phyloP scores from a whole-genome alignment of 1,140 invertebrate genomes.

The Micrasema minimum region DNA sequence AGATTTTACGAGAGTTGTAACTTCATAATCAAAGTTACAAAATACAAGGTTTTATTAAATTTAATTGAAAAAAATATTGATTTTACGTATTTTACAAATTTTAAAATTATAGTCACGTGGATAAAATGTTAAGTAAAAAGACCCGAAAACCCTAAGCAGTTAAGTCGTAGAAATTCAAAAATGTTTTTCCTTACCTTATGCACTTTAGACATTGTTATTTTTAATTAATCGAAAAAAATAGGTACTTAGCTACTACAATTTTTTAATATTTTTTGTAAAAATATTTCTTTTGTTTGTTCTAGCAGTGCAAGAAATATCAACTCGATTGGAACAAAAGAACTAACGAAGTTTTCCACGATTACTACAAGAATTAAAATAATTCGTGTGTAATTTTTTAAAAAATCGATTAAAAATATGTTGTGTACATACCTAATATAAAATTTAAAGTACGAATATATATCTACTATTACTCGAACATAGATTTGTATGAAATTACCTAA shows the following conservation, averaged over 20 bases:
- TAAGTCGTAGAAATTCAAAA: background rate
- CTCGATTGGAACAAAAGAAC: constrained; percentile 41
- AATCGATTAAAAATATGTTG: no score
- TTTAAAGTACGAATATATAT: no score
- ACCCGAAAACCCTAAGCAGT: background rate
- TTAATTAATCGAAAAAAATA: no score
- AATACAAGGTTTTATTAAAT: no score
- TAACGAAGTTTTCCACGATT: constrained; percentile 38
- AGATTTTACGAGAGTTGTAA: no score
- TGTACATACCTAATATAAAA: no score
- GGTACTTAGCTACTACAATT: background rate
- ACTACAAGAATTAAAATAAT: constrained; percentile 14
- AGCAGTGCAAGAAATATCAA: constrained; percentile 37
- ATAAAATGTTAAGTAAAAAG: background rate
- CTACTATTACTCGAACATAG: no score
- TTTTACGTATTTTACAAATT: background rate
- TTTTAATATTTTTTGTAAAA: background rate
- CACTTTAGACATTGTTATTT: background rate
- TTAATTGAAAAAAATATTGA: no score
- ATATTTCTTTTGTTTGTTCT: constrained; percentile 12
- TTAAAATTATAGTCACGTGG: background rate
- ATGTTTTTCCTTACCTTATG: background rate
- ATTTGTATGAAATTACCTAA: no score
- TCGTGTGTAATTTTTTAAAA: no score
- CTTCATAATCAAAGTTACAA: no score